Base-by-base conservation (phyloP, 2,113 vertebrate species). In the Leptocoma aspasia region DNA sequence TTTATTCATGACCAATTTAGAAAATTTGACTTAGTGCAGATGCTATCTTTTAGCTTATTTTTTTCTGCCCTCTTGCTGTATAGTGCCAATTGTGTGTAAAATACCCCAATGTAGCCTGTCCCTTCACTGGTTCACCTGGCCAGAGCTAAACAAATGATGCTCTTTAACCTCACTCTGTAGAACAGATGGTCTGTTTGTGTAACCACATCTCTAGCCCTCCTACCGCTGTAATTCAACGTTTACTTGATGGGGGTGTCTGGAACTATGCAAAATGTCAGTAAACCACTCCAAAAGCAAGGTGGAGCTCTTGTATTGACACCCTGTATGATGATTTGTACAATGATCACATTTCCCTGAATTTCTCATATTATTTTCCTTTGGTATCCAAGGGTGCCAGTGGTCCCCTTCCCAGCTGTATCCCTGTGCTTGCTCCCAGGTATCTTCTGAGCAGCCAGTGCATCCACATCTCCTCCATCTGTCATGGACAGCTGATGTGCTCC, bases 1-100 rank as follows among this genome's bases (percentile, higher is more conserved):
- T 90, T 86, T 90, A 93, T 89, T 93, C 68, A 96, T 41, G 60
- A 90, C 37, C 86, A 83, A 68, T 70, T 71, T 24, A 81, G 50
- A 92, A 39, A 81, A 86, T 41, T 31, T 86, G 47, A 86, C 44
- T 41, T 59, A 59, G 16, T 86, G 27, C 9, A 14, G 68, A 81
- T 71, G 52, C 11, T 86, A 44, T 56, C 56, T 83, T 78, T 66
- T 52, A 44, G 59, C 39, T 70, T 39, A 4, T 30, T 59, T 90
- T 54, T 86, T 86, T 59, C 60, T 80, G 22, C 35, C 52, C 27
- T 47, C 86, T 78, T 86, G 30, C 35, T 63, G 15, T 47, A 47
- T 39, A 73, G 54, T 28, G 33, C 21, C 47, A 86, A 11, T 8
- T 31, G 11, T 31, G 39, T 24, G 7, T 31, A 44, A 77, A 86